Evolutionary conservation across 1,140 invertebrate species (phyloP).

Genomic region (Caenorhabditis elegans): DNA sequence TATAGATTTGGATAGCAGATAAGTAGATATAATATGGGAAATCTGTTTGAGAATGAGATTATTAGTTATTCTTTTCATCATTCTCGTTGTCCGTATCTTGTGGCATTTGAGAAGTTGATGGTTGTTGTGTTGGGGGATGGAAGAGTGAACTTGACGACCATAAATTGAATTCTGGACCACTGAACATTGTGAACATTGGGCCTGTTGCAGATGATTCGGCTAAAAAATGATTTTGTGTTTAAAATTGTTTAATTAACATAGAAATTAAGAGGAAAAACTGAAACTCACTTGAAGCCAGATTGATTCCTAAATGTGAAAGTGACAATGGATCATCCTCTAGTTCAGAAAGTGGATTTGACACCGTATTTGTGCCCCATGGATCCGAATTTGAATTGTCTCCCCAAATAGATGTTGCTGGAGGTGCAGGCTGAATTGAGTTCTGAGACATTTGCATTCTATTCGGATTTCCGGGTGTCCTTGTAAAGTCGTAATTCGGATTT

Average conservation of each 20-base stretch:
- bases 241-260: background rate
- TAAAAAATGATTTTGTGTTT: background rate
- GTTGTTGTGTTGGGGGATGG: background rate
- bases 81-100: background rate
- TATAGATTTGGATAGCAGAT: too few relatives aligned
- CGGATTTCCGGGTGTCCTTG: conserved; percentile 15
- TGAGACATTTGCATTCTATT: background rate
- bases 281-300: background rate
- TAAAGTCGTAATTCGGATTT: background rate
- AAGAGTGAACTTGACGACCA: conserved; percentile 22
- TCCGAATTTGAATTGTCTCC: background rate
- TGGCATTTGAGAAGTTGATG: background rate
- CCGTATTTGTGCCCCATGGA: background rate
- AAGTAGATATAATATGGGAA: background rate
- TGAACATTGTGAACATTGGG: background rate
- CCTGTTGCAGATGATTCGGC: background rate
- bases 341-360: background rate
- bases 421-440: background rate
- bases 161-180: conserved; percentile 4
- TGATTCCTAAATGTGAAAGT: conserved; percentile 11
- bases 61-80: background rate
- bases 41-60: background rate
- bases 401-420: background rate
- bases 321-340: background rate
- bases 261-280: background rate